A percentile compares a stretch with the other conserved stretches of the same genome.
Conservation (phyloP, 2,888 invertebrate genomes). For the Therioaphis trifolii region DNA sequence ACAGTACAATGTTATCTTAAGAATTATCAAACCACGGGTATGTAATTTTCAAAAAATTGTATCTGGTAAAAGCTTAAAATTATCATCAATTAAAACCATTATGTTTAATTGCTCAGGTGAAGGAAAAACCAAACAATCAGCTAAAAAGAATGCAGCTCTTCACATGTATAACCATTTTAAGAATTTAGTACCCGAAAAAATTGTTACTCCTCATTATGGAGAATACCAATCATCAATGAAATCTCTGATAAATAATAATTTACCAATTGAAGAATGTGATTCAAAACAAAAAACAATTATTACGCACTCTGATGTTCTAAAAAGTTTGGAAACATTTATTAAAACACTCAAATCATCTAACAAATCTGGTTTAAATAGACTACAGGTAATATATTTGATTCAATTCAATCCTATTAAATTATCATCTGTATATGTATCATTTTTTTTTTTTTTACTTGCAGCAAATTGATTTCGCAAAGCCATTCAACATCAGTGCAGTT, state of each 20-base stretch:
- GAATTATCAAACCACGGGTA: not conserved
- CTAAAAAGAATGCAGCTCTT: constrained; percentile 36
- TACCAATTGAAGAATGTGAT: not conserved
- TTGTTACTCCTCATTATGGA: no score
- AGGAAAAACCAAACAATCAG: constrained; percentile 48
- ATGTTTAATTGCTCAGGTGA: constrained; percentile 6
- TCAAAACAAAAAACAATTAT: not conserved
- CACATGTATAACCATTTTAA: not conserved
- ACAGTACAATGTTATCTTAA: constrained; percentile 5
- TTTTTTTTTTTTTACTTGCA: no score
- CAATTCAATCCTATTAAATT: not conserved
- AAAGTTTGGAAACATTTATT: not conserved
- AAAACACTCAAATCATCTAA: constrained; percentile 10
- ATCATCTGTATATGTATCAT: not conserved
- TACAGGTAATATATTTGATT: constrained; percentile 12
- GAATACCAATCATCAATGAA: not conserved
- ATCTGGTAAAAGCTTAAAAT: not conserved
- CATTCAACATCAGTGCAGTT: not conserved
- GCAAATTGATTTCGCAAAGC: no score
- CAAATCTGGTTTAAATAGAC: not conserved
- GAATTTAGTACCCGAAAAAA: not conserved
- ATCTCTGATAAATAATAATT: not conserved
- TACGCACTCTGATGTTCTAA: not conserved
- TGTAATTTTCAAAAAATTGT: not conserved
- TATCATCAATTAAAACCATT: not conserved